A percentile compares a stretch with the other conserved stretches of the same genome.
Evolutionary conservation across 2,113 vertebrate species (phyloP).

Genomic region (Tachycineta bicolor): DNA sequence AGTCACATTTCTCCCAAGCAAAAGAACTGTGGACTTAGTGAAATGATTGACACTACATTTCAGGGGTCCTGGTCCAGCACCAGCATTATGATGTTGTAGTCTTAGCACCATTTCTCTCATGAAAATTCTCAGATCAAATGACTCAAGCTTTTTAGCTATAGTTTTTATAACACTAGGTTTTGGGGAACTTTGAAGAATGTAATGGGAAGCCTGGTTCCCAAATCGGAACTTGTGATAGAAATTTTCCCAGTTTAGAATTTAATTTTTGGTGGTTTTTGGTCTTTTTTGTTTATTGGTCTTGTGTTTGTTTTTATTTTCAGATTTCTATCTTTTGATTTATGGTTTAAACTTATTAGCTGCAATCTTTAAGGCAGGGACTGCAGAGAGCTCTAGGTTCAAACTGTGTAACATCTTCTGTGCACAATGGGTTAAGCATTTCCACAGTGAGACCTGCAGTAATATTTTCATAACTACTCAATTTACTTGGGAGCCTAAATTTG

Average conservation of each 20-base stretch:
- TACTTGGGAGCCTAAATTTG: slow-evolving; percentile 23
- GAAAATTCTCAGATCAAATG: not conserved
- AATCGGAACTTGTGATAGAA: not conserved
- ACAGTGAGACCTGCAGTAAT: not conserved
- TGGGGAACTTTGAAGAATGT: not conserved
- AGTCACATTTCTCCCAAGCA: not conserved
- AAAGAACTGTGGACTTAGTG: not conserved
- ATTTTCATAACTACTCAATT: not conserved
- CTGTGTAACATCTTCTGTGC: not conserved
- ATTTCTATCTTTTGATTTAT: not conserved
- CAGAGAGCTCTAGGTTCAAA: not conserved
- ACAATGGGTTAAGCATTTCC: not conserved
- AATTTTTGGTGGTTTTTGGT: not conserved
- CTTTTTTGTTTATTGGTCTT: not conserved
- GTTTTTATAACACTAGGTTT: not conserved
- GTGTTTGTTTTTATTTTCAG: not conserved
- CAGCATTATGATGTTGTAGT: not conserved
- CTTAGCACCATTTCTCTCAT: not conserved
- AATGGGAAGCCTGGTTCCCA: not conserved
- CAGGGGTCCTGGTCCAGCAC: not conserved
- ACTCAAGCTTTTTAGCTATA: not conserved
- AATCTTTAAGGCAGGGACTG: not conserved
- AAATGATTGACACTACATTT: not conserved
- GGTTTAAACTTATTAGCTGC: not conserved
- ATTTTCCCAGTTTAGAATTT: not conserved